These are phyloP conservation scores for Myotis vivesi DNA, from an alignment of 2,797 vertebrate species.

Conservation along the genomic window DNA sequence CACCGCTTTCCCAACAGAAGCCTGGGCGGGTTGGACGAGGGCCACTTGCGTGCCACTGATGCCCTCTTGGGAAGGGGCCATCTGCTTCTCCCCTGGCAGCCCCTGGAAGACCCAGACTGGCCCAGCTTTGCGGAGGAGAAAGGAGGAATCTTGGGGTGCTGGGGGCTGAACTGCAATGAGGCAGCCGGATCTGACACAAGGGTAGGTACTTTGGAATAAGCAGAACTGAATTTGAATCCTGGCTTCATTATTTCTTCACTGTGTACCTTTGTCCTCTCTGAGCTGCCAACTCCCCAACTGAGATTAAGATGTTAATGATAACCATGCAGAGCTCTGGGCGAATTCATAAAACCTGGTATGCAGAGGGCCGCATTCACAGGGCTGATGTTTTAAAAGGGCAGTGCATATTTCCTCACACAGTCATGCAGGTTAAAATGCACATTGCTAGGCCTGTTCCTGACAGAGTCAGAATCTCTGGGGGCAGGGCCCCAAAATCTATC, in stretches of 20 bases:
- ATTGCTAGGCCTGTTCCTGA: neutral
- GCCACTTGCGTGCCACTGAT: neutral
- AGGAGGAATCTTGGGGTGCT: neutral
- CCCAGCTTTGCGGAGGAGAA: neutral
- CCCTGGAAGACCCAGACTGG: neutral
- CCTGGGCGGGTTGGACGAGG: neutral
- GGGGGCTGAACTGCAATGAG: neutral
- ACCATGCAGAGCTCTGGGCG: neutral
- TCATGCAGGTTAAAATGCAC: neutral
- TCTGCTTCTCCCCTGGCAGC: neutral
- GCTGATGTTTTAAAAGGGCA: neutral
- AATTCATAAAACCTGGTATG: neutral
- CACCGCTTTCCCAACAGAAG: neutral
- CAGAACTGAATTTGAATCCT: neutral
- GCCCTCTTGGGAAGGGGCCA: neutral
- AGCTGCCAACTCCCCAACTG: neutral
- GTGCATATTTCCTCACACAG: neutral
- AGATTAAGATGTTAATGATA: neutral
- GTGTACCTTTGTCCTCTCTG: neutral
- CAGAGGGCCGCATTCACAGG: neutral
- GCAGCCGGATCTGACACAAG: neutral
- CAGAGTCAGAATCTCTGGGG: neutral
- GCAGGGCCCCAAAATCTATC: neutral
- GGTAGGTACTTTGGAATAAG: neutral
- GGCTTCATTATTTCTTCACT: neutral